Conservation (phyloP, 2,797 vertebrate species). For the Typhlichthys subterraneus region DNA sequence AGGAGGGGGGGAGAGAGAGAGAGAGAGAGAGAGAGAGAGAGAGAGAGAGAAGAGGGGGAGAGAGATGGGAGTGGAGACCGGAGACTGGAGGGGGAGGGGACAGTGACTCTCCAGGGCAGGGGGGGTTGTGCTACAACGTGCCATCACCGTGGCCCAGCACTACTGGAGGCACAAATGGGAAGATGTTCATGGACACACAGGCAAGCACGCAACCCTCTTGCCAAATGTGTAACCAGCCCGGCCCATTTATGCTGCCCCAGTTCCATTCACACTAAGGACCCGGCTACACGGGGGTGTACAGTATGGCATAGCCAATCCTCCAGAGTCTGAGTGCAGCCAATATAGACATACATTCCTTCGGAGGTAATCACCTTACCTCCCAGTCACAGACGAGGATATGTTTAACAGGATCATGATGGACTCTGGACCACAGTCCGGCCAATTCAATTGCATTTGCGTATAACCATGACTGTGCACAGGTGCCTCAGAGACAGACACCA, state of each 20-base stretch:
- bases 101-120: slow-evolving; percentile 49
- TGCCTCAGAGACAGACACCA: slow-evolving; percentile 28
- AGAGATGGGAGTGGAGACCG: slow-evolving; percentile 16
- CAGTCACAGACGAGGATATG: neutral
- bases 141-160: slow-evolving; percentile 68
- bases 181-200: slow-evolving; percentile 51
- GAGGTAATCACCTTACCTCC: slow-evolving; percentile 6
- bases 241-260: slow-evolving; percentile 26
- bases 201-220: slow-evolving; percentile 19
- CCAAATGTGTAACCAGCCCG: slow-evolving; percentile 20
- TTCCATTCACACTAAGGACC: slow-evolving; percentile 41
- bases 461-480: slow-evolving; percentile 34
- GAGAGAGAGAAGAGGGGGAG: neutral
- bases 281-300: slow-evolving; percentile 10
- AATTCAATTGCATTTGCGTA: slow-evolving; percentile 4
- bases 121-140: slow-evolving; percentile 55
- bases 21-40: slow-evolving; percentile 1
- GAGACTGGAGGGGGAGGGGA: slow-evolving; percentile 17
- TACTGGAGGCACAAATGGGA: slow-evolving; percentile 70
- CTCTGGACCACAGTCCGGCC: slow-evolving; percentile 1
- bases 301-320: slow-evolving; percentile 4
- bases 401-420: neutral
- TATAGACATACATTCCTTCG: neutral
- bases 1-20: slow-evolving; percentile 10
- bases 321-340: slow-evolving; percentile 1